Evolutionary conservation across 2,888 invertebrate genomes (phyloP).

Genomic region (Ceraclea dissimilis): DNA sequence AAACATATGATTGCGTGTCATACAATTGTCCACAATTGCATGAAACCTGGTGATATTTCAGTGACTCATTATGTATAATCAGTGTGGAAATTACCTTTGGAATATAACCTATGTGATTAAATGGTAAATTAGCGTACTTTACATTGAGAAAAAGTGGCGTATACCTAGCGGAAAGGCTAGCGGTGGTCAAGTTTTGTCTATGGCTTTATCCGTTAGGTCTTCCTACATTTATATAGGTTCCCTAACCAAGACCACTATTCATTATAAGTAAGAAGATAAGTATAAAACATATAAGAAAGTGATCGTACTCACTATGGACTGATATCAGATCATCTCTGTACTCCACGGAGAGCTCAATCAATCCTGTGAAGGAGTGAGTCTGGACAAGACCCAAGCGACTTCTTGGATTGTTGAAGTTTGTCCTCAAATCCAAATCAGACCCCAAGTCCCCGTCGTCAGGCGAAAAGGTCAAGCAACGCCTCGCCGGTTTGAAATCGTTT

Average conservation of each 20-base stretch:
- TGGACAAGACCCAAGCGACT: constrained; percentile 23
- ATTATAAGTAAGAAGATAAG: neutral
- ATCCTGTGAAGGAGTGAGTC: constrained; percentile 39
- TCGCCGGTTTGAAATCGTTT: constrained; percentile 43
- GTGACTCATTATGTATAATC: too few relatives aligned
- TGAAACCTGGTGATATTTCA: too few relatives aligned
- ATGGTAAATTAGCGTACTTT: too few relatives aligned
- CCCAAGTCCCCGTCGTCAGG: constrained; percentile 47
- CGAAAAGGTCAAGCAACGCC: constrained; percentile 54
- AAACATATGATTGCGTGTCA: too few relatives aligned
- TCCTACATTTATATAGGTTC: too few relatives aligned
- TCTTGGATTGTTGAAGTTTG: constrained; percentile 43
- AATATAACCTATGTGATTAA: neutral
- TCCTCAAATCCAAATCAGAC: constrained; percentile 45
- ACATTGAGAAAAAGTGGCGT: too few relatives aligned
- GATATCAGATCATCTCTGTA: constrained; percentile 49
- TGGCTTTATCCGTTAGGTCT: too few relatives aligned
- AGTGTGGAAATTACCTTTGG: neutral
- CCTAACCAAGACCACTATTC: too few relatives aligned
- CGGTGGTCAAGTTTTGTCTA: too few relatives aligned
- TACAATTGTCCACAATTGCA: too few relatives aligned
- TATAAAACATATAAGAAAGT: constrained; percentile 2
- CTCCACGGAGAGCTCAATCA: constrained; percentile 56
- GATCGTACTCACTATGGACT: constrained; percentile 59
- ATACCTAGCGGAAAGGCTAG: too few relatives aligned